phyloP scores from a whole-genome alignment of 2,113 vertebrate species.

The Dissostichus mawsoni region DNA sequence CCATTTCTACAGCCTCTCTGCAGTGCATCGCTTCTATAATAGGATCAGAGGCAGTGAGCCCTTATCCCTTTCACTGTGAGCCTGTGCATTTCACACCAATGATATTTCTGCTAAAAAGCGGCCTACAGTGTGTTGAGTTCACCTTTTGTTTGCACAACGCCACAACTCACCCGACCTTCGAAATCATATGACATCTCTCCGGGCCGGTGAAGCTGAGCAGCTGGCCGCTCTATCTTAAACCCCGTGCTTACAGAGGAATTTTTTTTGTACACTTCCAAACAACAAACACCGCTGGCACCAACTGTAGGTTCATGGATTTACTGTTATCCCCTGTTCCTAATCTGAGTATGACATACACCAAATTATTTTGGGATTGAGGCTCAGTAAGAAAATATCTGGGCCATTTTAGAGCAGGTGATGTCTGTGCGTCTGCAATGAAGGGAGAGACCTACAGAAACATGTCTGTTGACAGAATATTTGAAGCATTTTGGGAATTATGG shows the following conservation, averaged over 20 bases:
- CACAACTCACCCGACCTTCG: slow-evolving; percentile 24
- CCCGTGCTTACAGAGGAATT: slow-evolving; percentile 58
- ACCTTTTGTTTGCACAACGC: slow-evolving; percentile 53
- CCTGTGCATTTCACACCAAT: slow-evolving; percentile 15
- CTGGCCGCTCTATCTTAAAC: slow-evolving; percentile 62
- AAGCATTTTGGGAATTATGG: background rate
- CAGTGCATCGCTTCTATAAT: slow-evolving; percentile 48
- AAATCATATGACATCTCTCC: slow-evolving; percentile 37
- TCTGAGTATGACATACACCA: slow-evolving; percentile 73
- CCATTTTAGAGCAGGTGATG: slow-evolving; percentile 57
- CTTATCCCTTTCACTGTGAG: slow-evolving; percentile 44
- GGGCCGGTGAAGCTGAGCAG: slow-evolving; percentile 42
- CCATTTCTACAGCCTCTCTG: slow-evolving; percentile 42
- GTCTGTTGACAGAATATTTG: background rate
- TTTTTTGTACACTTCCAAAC: slow-evolving; percentile 62
- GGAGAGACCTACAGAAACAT: background rate
- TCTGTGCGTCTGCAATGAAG: background rate
- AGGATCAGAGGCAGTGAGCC: slow-evolving; percentile 63
- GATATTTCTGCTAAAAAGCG: slow-evolving; percentile 16
- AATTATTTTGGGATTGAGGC: slow-evolving; percentile 76
- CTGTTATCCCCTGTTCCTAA: slow-evolving; percentile 71
- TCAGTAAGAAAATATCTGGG: slow-evolving; percentile 66
- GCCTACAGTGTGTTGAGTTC: slow-evolving; percentile 20
- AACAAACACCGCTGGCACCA: slow-evolving; percentile 71
- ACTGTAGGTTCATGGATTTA: slow-evolving; percentile 70